Evolutionary conservation across 2,797 vertebrate species (phyloP).

Genomic region (Coracias cyanogaster): DNA sequence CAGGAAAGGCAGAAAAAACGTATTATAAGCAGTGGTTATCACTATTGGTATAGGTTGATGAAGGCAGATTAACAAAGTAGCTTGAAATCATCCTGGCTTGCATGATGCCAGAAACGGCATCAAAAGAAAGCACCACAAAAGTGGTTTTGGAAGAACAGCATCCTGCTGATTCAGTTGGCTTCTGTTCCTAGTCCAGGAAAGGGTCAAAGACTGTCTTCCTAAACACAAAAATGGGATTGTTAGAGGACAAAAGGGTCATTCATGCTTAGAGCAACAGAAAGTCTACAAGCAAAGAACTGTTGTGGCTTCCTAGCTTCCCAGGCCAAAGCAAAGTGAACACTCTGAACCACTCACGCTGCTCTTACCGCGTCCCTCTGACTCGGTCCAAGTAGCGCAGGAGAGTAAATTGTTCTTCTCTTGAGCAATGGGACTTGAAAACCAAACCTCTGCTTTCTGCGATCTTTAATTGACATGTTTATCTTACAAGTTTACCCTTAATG

Average conservation of each 20-base stretch:
- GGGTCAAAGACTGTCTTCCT: background rate
- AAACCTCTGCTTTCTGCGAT: background rate
- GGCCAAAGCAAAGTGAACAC: conserved; percentile 12
- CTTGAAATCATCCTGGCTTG: background rate
- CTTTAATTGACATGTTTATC: background rate
- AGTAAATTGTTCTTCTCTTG: background rate
- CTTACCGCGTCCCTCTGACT: background rate
- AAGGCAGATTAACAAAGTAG: background rate
- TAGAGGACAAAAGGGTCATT: conserved; percentile 30
- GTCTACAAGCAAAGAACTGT: background rate
- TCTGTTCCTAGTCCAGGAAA: background rate
- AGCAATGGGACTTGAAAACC: background rate
- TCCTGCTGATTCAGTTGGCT: background rate
- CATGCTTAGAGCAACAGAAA: conserved; percentile 26
- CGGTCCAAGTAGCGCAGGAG: background rate
- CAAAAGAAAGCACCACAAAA: background rate
- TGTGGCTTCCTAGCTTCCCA: conserved; percentile 11
- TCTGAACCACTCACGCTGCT: background rate
- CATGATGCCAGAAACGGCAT: background rate
- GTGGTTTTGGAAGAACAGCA: background rate
- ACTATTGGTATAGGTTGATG: background rate
- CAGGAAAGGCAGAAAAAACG: background rate
- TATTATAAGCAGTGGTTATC: background rate
- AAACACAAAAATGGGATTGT: conserved; percentile 18
- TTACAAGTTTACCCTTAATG: background rate